These are phyloP conservation scores for Drosophila testacea DNA, from an alignment of 2,888 invertebrate species.

Conservation along the genomic window DNA sequence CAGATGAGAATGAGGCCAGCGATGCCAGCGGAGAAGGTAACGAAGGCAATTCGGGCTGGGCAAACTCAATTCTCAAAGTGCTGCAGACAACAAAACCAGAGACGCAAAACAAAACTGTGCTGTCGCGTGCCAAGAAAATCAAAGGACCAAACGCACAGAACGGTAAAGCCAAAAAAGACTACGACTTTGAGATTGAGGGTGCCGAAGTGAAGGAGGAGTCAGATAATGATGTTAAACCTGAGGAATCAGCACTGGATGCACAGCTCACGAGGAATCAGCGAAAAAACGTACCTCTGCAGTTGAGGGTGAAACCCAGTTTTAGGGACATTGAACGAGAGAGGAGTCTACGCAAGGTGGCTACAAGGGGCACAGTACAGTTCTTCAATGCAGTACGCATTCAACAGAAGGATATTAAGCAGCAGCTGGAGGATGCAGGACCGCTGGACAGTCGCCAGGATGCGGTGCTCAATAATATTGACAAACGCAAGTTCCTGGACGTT, in stretches of 20 bases:
- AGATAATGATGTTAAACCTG: constrained; percentile 85
- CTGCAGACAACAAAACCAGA: constrained; percentile 91
- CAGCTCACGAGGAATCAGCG: constrained; percentile 64
- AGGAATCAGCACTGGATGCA: constrained; percentile 64
- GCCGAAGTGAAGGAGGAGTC: constrained; percentile 83
- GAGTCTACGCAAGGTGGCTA: constrained; percentile 92
- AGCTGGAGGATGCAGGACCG: constrained; percentile 90
- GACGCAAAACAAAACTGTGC: constrained; percentile 90
- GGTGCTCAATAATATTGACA: constrained; percentile 89
- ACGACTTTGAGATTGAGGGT: constrained; percentile 89
- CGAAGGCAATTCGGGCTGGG: constrained; percentile 90
- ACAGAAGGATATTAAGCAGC: constrained; percentile 90
- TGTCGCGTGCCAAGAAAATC: constrained; percentile 92
- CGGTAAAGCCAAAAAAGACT: constrained; percentile 85
- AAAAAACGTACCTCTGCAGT: constrained; percentile 86
- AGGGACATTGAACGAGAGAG: constrained; percentile 92
- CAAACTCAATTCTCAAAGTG: constrained; percentile 92
- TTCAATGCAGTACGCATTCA: constrained; percentile 96
- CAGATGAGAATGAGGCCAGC: constrained; percentile 41
- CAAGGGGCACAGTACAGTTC: constrained; percentile 96
- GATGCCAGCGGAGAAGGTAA: constrained; percentile 16
- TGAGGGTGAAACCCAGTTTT: constrained; percentile 90
- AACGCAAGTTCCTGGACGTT: constrained; percentile 91
- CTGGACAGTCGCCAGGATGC: constrained; percentile 92
- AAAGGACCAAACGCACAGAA: constrained; percentile 86